phyloP scores from a whole-genome alignment of 1,140 invertebrate genomes.

The Drosophila mayri region DNA sequence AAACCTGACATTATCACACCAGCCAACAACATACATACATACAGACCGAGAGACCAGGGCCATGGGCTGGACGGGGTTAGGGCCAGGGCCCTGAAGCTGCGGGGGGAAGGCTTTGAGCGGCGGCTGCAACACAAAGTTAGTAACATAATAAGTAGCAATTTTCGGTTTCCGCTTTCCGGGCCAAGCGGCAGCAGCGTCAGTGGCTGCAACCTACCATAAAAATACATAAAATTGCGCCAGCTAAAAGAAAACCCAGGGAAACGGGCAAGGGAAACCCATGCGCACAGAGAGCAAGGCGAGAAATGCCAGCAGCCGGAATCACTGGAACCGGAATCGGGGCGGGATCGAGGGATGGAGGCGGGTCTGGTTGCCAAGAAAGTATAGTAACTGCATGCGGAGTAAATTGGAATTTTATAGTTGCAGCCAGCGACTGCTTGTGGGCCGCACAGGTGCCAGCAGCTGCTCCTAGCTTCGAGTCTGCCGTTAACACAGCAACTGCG shows the following conservation, averaged over 20 bases:
- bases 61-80: not conserved
- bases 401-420: slow-evolving; percentile 81
- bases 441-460: slow-evolving; percentile 59
- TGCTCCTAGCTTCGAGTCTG: slow-evolving; percentile 17
- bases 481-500: slow-evolving; percentile 25
- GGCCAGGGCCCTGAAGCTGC: too few relatives aligned
- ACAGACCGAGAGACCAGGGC: slow-evolving; percentile 5
- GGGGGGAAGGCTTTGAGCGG: slow-evolving; percentile 10
- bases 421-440: slow-evolving; percentile 51
- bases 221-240: slow-evolving; percentile 80
- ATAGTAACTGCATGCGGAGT: slow-evolving; percentile 72
- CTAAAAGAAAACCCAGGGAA: slow-evolving; percentile 65
- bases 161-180: slow-evolving; percentile 82
- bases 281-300: slow-evolving; percentile 15
- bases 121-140: slow-evolving; percentile 77
- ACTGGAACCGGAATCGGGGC: slow-evolving; percentile 28
- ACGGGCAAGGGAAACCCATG: slow-evolving; percentile 25
- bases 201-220: slow-evolving; percentile 79
- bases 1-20: slow-evolving; percentile 83
- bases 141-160: slow-evolving; percentile 83
- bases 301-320: slow-evolving; percentile 47
- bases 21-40: slow-evolving; percentile 58
- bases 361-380: slow-evolving; percentile 72
- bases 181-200: slow-evolving; percentile 60
- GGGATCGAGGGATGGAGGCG: slow-evolving; percentile 7